phyloP scores from a whole-genome alignment of 2,797 vertebrate genomes.

The Champsocephalus gunnari region DNA sequence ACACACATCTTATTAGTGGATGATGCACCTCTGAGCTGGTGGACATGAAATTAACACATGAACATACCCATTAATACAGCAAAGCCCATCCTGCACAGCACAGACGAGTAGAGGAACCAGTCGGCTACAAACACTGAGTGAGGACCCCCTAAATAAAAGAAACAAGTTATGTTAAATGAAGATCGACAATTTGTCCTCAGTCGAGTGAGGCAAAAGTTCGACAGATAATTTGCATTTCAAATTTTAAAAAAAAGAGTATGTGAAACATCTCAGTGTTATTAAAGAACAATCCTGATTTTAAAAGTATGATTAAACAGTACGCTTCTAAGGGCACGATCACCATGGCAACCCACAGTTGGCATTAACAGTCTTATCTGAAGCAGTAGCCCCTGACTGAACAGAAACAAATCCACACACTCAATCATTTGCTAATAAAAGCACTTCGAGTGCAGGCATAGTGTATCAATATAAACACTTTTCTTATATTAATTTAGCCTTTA shows the following conservation, averaged over 20 bases:
- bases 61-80: slow-evolving; percentile 90
- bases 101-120: slow-evolving; percentile 90
- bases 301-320: slow-evolving; percentile 28
- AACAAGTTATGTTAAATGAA: slow-evolving; percentile 16
- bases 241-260: slow-evolving; percentile 1
- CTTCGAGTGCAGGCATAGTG: background rate
- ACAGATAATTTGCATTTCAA: background rate
- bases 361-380: slow-evolving; percentile 34
- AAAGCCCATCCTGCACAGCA: slow-evolving; percentile 91
- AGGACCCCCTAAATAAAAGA: slow-evolving; percentile 89
- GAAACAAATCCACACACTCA: slow-evolving; percentile 6
- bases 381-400: slow-evolving; percentile 19
- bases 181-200: background rate
- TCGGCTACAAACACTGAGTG: slow-evolving; percentile 89
- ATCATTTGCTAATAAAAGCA: slow-evolving; percentile 22
- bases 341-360: slow-evolving; percentile 46
- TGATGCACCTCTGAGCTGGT: background rate
- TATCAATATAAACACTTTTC: background rate
- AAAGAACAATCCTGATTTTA: slow-evolving; percentile 18
- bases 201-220: background rate
- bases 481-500: background rate
- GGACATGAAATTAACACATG: background rate
- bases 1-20: slow-evolving; percentile 9
- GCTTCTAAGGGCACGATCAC: slow-evolving; percentile 19
- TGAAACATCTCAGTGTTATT: slow-evolving; percentile 15